A percentile compares a stretch with the other conserved stretches of the same genome.
phyloP scores from a whole-genome alignment of 2,888 invertebrate genomes.

The Volucella zonaria region DNA sequence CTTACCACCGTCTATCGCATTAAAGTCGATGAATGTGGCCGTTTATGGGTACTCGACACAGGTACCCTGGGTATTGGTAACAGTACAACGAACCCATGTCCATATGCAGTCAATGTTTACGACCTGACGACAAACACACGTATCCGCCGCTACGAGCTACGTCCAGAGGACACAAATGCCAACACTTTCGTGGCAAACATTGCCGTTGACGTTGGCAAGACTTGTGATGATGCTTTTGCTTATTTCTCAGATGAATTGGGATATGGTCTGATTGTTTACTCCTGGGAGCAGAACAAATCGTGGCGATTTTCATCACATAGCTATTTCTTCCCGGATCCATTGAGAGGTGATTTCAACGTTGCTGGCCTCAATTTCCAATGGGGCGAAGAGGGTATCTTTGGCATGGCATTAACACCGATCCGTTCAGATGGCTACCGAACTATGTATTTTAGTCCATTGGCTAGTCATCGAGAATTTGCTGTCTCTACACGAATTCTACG shows the following conservation, averaged over 20 bases:
- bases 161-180: conserved; percentile 88
- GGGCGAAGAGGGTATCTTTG: conserved; percentile 92
- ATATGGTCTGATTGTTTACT: conserved; percentile 91
- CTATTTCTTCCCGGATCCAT: conserved; percentile 91
- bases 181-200: conserved; percentile 94
- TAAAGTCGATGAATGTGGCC: conserved; percentile 90
- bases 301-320: conserved; percentile 91
- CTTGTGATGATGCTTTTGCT: conserved; percentile 90
- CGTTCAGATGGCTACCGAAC: conserved; percentile 87
- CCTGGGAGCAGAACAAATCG: conserved; percentile 89
- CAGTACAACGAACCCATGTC: conserved; percentile 90
- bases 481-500: conserved; percentile 89
- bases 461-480: conserved; percentile 90
- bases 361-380: conserved; percentile 93
- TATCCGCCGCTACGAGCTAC: conserved; percentile 87
- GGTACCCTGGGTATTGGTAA: conserved; percentile 92
- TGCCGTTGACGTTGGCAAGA: conserved; percentile 89
- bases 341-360: conserved; percentile 90
- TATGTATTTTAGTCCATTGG: conserved; percentile 90
- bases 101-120: conserved; percentile 90
- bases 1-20: conserved; percentile 91
- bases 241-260: conserved; percentile 93
- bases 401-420: conserved; percentile 88
- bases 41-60: conserved; percentile 92
- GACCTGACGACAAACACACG: conserved; percentile 89